phyloP scores from a whole-genome alignment of 2,797 vertebrate species.

The Danio albolineatus region DNA sequence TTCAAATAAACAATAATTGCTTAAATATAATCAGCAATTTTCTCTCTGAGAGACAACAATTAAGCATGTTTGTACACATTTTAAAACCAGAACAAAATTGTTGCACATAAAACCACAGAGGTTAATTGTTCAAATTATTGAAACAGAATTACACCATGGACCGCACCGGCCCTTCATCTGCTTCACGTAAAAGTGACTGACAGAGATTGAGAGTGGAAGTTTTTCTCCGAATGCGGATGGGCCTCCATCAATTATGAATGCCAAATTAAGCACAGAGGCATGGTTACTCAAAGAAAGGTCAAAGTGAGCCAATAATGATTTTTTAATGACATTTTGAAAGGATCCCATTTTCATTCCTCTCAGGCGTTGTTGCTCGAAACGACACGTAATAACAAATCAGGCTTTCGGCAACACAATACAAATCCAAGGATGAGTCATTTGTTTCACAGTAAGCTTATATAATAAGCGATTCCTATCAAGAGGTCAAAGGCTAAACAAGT shows the following conservation, averaged over 20 bases:
- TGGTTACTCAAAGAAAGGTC: conserved; percentile 76
- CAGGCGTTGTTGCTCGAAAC: conserved; percentile 61
- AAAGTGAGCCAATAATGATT: conserved; percentile 77
- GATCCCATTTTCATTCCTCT: conserved; percentile 69
- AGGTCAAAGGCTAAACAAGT: conserved; percentile 40
- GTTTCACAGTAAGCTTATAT: conserved; percentile 34
- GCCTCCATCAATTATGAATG: conserved; percentile 69
- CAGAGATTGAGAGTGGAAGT: conserved; percentile 66
- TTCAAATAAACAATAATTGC: neutral
- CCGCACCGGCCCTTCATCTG: conserved; percentile 60
- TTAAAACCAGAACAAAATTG: neutral
- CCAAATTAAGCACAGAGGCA: conserved; percentile 70
- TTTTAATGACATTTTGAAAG: conserved; percentile 77
- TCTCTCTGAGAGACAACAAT: neutral
- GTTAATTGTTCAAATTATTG: conserved; percentile 71
- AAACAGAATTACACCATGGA: conserved; percentile 63
- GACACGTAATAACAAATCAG: conserved; percentile 63
- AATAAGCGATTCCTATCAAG: conserved; percentile 13
- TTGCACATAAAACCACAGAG: conserved; percentile 46
- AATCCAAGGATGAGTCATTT: conserved; percentile 31
- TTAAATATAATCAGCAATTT: neutral
- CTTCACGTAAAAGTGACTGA: conserved; percentile 65
- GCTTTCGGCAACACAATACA: conserved; percentile 29
- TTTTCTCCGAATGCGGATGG: conserved; percentile 56
- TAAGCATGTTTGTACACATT: neutral